Percentiles rank a stretch among this genome's conserved stretches.
Evolutionary conservation across 1,140 invertebrate genomes (phyloP).

Genomic region (Calephelis virginiensis): DNA sequence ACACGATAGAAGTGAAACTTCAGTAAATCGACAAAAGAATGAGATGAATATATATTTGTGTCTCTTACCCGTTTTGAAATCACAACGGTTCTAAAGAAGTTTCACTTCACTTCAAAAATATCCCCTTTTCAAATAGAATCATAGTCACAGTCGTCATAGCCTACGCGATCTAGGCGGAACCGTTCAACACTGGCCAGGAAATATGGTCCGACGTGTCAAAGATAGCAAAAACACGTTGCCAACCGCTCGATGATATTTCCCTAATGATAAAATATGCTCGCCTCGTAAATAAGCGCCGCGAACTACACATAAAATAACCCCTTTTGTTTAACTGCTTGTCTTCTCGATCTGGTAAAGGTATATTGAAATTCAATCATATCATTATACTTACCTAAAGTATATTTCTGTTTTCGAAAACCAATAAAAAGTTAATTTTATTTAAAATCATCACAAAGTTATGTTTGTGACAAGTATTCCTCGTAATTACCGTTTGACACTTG

Average conservation of each 20-base stretch:
- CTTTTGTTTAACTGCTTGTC: slow-evolving; percentile 20
- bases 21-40: too few relatives aligned
- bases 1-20: too few relatives aligned
- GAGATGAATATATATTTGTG: too few relatives aligned
- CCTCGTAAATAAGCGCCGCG: slow-evolving; percentile 28
- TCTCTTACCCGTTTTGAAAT: too few relatives aligned
- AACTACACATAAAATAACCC: slow-evolving; percentile 27
- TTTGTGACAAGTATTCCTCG: too few relatives aligned
- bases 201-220: slow-evolving; percentile 29
- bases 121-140: neutral
- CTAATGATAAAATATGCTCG: slow-evolving; percentile 31
- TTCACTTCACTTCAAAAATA: too few relatives aligned
- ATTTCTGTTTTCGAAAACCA: too few relatives aligned
- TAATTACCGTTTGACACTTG: too few relatives aligned
- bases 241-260: slow-evolving; percentile 27
- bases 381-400: too few relatives aligned
- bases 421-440: too few relatives aligned
- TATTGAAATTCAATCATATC: slow-evolving; percentile 7
- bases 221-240: slow-evolving; percentile 25
- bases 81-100: too few relatives aligned
- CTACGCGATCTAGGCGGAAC: slow-evolving; percentile 10
- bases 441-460: too few relatives aligned
- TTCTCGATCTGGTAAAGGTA: slow-evolving; percentile 12
- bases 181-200: slow-evolving; percentile 25
- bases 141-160: neutral